These are phyloP conservation scores for Sandelia bainsii DNA, from an alignment of 2,797 vertebrate species.

Conservation along the genomic window DNA sequence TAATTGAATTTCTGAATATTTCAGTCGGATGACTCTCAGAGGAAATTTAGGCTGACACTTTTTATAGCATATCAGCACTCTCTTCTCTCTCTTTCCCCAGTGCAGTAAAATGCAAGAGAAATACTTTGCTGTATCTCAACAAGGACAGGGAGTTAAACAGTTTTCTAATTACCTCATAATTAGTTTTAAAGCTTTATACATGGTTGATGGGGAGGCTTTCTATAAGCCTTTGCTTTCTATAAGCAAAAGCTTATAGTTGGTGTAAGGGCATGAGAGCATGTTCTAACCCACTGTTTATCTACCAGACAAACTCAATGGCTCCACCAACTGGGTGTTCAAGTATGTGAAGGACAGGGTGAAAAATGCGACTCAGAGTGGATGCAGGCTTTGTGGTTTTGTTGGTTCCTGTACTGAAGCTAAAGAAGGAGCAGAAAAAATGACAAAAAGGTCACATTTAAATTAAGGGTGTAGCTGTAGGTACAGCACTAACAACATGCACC, in stretches of 20 bases:
- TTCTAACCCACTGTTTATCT: slow-evolving; percentile 8
- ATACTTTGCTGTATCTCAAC: slow-evolving; percentile 43
- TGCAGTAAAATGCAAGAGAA: slow-evolving; percentile 48
- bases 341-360: not conserved
- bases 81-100: slow-evolving; percentile 19
- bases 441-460: not conserved
- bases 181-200: slow-evolving; percentile 59
- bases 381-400: slow-evolving; percentile 2
- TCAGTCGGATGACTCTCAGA: slow-evolving; percentile 58
- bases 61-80: slow-evolving; percentile 59
- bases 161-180: slow-evolving; percentile 77
- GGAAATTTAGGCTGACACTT: slow-evolving; percentile 62
- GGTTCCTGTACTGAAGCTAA: slow-evolving; percentile 40
- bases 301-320: slow-evolving; percentile 42
- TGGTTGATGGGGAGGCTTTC: slow-evolving; percentile 47
- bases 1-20: slow-evolving; percentile 73
- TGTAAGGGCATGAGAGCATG: slow-evolving; percentile 15
- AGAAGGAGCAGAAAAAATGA: slow-evolving; percentile 15
- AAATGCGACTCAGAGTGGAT: slow-evolving; percentile 49
- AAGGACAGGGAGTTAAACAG: slow-evolving; percentile 55
- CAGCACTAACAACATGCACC: slow-evolving; percentile 27
- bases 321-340: slow-evolving; percentile 38
- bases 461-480: not conserved
- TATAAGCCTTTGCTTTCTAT: slow-evolving; percentile 25
- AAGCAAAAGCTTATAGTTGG: not conserved